Evolutionary conservation across 2,888 invertebrate species (phyloP), one percentile per base, ranked within the genome.

Genomic region (Phyllotreta cruciferae): DNA sequence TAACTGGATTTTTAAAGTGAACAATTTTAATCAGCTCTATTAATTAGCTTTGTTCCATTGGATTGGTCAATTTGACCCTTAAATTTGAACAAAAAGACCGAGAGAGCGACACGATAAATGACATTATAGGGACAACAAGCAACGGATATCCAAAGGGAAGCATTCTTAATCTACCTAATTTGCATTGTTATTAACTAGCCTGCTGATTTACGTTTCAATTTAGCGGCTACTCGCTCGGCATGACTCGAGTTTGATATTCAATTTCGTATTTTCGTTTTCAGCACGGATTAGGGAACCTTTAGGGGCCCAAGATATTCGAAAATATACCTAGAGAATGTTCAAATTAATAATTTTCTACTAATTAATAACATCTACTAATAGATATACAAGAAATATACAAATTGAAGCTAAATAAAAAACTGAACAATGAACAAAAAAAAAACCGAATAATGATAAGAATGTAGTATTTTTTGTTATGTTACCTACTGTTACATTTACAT

Each of bases 101-200:
- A 24, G 24, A 24, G 24, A 24, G 24, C 24, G 24, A 24, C 24
- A 24, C 24, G 24, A 24, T 24, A 24, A 14, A 47, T 14, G 44
- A 44, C 44, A 44, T 10, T 44, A 14, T 44, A 44, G 44, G 10
- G 11, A n/a, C 35, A 54, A 14, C 37, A 54, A 49, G 62, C 66
- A 64, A 70, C 70, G 65, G 70, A 74, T 71, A 70, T 69, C 44
- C 63, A 63, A 69, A 68, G 69, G 71, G 68, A 72, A 70, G 66
- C 70, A 66, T 71, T 72, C 74, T 73, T 74, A 74, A 75, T 71
- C 71, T 73, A 71, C 73, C 77, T 76, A 74, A 79, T 79, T 79
- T 79, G 78, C 79, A 79, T 79, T 76, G 77, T 79, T 78, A 79
- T 79, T 78, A 78, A 78, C 75, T 74, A 74, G 66, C 64, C 62